Percentiles rank a stretch among this genome's conserved stretches.
Conservation (phyloP, 2,113 vertebrate species). For the Macaca nemestrina region DNA sequence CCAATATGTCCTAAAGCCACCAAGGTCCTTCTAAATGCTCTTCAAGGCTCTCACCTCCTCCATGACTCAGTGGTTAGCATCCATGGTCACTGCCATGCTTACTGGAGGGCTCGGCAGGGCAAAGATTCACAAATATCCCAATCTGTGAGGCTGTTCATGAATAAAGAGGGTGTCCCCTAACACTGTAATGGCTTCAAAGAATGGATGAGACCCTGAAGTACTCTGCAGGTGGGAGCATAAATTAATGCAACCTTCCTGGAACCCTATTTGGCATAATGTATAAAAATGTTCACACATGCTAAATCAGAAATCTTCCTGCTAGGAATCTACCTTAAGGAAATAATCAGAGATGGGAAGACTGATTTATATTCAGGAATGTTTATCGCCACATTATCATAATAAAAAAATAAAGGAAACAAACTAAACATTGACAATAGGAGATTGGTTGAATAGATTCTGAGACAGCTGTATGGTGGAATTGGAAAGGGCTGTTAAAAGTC, state of each 20-base stretch:
- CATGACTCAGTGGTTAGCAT: background rate
- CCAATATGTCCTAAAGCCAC: background rate
- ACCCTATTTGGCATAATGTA: slow-evolving; percentile 59
- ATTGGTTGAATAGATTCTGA: slow-evolving; percentile 45
- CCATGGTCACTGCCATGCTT: background rate
- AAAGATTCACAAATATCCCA: background rate
- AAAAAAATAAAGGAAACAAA: background rate
- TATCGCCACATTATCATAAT: slow-evolving; percentile 38
- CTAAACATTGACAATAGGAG: background rate
- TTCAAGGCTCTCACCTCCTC: background rate
- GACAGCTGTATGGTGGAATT: slow-evolving; percentile 4
- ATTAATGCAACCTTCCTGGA: slow-evolving; percentile 52
- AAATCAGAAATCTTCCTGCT: slow-evolving; percentile 49
- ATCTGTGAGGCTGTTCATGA: background rate
- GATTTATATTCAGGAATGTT: slow-evolving; percentile 58
- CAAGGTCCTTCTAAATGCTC: background rate
- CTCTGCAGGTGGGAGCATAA: slow-evolving; percentile 51
- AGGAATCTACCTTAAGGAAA: slow-evolving; percentile 66
- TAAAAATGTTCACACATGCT: slow-evolving; percentile 66
- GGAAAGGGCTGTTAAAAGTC: slow-evolving; percentile 15
- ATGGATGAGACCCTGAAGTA: background rate
- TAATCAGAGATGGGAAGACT: slow-evolving; percentile 57
- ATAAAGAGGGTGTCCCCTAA: background rate
- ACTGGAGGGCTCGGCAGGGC: background rate
- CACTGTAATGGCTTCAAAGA: background rate